Conservation (phyloP, 2,113 vertebrate genomes). For the Oriolus oriolus region DNA sequence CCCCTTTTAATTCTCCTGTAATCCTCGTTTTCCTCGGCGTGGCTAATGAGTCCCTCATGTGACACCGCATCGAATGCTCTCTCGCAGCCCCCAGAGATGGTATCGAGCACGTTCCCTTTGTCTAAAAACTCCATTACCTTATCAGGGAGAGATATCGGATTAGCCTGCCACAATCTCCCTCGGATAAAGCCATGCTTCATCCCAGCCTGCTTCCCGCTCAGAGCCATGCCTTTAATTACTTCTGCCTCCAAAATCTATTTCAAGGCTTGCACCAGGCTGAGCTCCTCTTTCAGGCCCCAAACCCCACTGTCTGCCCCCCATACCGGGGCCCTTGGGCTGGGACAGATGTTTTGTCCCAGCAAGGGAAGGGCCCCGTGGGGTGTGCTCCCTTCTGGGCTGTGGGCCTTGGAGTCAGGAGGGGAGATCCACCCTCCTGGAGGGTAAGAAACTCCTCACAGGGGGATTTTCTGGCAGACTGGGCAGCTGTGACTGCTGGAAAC, state of each 20-base stretch:
- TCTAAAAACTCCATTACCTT: slow-evolving; percentile 37
- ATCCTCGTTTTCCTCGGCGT: not conserved
- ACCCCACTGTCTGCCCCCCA: rapidly evolving
- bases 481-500: not conserved
- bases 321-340: rapidly evolving
- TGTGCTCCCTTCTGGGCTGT: not conserved
- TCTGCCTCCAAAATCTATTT: not conserved
- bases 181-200: not conserved
- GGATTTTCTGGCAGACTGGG: not conserved
- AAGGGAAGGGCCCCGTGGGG: rapidly evolving
- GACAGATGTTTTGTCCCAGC: too few species aligned
- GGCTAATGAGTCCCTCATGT: slow-evolving; percentile 2
- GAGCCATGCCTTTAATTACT: not conserved
- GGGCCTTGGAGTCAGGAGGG: not conserved
- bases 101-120: slow-evolving; percentile 12
- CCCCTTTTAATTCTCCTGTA: not conserved
- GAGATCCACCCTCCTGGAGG: not conserved
- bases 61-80: not conserved
- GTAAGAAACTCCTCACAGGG: too few species aligned
- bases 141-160: slow-evolving; percentile 23
- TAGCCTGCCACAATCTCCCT: not conserved
- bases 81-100: not conserved
- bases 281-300: not conserved
- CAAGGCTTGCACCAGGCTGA: not conserved
- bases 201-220: not conserved